A percentile compares a stretch with the other conserved stretches of the same genome.
These are phyloP conservation scores for Phylloscopus trochilus DNA, from an alignment of 2,113 vertebrate genomes.

Conservation along the genomic window DNA sequence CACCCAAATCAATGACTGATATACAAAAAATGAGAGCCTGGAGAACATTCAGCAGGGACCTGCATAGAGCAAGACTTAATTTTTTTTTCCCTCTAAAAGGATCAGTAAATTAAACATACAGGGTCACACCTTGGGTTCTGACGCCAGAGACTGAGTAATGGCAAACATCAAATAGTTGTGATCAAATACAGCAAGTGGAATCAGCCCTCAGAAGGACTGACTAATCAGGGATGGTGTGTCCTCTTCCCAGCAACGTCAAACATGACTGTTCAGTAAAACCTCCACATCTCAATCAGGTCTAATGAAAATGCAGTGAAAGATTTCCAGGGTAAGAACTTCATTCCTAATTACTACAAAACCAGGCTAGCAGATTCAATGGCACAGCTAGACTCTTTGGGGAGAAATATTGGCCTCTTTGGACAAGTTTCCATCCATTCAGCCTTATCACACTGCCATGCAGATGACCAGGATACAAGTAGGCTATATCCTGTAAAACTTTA, in stretches of 20 bases:
- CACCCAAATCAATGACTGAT: background rate
- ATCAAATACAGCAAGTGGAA: background rate
- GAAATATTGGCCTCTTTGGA: background rate
- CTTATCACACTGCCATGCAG: background rate
- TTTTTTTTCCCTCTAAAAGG: background rate
- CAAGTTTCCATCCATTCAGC: background rate
- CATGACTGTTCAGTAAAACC: background rate
- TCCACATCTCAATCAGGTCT: background rate
- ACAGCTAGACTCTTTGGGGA: background rate
- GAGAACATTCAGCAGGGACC: background rate
- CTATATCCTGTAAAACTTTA: background rate
- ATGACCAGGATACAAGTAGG: background rate
- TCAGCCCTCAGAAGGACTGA: background rate
- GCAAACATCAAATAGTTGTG: background rate
- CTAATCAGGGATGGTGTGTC: background rate
- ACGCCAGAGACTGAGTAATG: slow-evolving; percentile 26
- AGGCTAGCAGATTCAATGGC: background rate
- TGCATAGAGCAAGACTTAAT: rapidly evolving
- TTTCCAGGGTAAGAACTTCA: background rate
- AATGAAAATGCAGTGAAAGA: background rate
- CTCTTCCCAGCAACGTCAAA: background rate
- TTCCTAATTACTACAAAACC: background rate
- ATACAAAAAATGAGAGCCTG: background rate
- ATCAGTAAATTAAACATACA: background rate
- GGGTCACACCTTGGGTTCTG: slow-evolving; percentile 26